phyloP scores from a whole-genome alignment of 92 coral and sea anemone genomes.

The Scolanthus callimorphus region DNA sequence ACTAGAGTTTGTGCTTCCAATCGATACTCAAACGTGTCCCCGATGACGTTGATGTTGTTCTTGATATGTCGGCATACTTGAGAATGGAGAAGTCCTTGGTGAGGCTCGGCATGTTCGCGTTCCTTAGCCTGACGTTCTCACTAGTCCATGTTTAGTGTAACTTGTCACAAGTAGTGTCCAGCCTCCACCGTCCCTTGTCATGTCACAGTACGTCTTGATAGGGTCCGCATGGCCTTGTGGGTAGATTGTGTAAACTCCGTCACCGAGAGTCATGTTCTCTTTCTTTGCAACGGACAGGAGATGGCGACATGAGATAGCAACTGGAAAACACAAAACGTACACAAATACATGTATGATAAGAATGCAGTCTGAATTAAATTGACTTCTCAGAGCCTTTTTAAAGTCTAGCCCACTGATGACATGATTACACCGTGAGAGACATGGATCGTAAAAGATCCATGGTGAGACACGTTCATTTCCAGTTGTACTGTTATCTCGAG shows the following conservation, averaged over 20 bases:
- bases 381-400: too few relatives aligned
- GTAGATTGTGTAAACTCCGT: constrained; percentile 71
- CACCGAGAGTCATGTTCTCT: constrained; percentile 33
- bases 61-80: constrained; percentile 56
- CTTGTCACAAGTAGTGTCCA: constrained; percentile 84
- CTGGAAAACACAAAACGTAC: constrained; percentile 11
- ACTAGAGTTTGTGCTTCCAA: constrained; percentile 65
- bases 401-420: too few relatives aligned
- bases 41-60: constrained; percentile 26
- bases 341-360: too few relatives aligned
- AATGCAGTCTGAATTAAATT: too few relatives aligned
- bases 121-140: constrained; percentile 23
- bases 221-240: constrained; percentile 44
- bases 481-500: too few relatives aligned
- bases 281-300: constrained; percentile 36
- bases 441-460: too few relatives aligned
- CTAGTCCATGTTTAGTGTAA: constrained; percentile 61
- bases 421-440: too few relatives aligned
- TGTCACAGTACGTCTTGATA: constrained; percentile 60
- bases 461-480: too few relatives aligned
- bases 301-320: constrained; percentile 61
- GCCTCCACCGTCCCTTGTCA: constrained; percentile 79
- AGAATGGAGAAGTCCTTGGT: constrained; percentile 58
- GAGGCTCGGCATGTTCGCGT: constrained; percentile 32
- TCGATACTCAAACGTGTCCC: constrained; percentile 58